These are phyloP conservation scores for Bufotes viridis DNA, from an alignment of 2,797 vertebrate species.

Conservation along the genomic window DNA sequence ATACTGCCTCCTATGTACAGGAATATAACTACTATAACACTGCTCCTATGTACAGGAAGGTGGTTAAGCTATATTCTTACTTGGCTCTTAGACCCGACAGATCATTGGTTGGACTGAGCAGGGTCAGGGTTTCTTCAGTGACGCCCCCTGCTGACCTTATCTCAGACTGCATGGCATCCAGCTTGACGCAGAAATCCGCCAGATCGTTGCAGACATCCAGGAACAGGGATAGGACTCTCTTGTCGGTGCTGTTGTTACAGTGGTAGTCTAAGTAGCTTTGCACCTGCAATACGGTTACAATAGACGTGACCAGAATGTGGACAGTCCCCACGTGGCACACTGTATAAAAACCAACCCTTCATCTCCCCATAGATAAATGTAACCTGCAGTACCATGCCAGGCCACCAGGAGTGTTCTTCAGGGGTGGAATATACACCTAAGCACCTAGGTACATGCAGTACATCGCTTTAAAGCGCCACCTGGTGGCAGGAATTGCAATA, in stretches of 20 bases:
- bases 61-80: slow-evolving; percentile 64
- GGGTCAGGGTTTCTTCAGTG: slow-evolving; percentile 73
- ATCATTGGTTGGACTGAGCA: slow-evolving; percentile 77
- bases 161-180: slow-evolving; percentile 67
- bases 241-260: slow-evolving; percentile 78
- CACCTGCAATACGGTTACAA: slow-evolving; percentile 69
- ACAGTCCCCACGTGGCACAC: too few species aligned
- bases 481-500: background rate
- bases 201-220: slow-evolving; percentile 75
- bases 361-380: background rate
- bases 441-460: background rate
- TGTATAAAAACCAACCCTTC: background rate
- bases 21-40: background rate
- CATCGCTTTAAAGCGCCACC: background rate
- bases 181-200: slow-evolving; percentile 67
- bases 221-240: slow-evolving; percentile 75
- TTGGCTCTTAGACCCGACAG: slow-evolving; percentile 75
- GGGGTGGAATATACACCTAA: background rate
- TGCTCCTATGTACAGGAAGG: background rate
- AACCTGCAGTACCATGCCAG: background rate
- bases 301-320: background rate
- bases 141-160: slow-evolving; percentile 61
- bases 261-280: slow-evolving; percentile 77
- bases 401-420: background rate
- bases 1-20: background rate